Evolutionary conservation across 2,797 vertebrate genomes (phyloP).

Genomic region (Percopsis omiscomaycus): DNA sequence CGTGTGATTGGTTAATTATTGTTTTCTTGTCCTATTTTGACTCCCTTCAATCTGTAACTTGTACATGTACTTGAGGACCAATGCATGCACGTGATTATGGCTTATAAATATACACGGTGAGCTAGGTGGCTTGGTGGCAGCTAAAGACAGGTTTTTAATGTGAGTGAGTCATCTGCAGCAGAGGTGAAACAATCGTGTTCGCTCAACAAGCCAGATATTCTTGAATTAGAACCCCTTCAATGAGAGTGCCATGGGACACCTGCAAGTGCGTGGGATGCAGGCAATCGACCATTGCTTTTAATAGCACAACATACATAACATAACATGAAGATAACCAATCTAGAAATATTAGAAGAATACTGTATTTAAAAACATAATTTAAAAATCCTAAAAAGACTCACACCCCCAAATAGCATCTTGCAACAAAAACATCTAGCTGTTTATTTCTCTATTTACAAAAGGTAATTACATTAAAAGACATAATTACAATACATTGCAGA

Average conservation of each 20-base stretch:
- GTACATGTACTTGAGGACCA: constrained; percentile 4
- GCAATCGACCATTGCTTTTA: too few species aligned
- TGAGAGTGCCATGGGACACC: background rate
- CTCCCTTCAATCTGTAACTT: constrained; percentile 35
- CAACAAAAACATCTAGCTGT: too few species aligned
- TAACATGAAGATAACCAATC: too few species aligned
- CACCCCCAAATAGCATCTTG: too few species aligned
- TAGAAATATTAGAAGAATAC: too few species aligned
- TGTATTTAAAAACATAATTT: too few species aligned
- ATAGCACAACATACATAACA: too few species aligned
- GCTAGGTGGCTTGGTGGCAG: constrained; percentile 20
- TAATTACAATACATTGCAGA: too few species aligned
- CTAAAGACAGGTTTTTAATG: constrained; percentile 18
- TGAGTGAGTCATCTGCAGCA: constrained; percentile 27
- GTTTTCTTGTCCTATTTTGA: constrained; percentile 47
- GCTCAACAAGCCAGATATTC: constrained; percentile 53
- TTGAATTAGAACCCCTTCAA: constrained; percentile 34
- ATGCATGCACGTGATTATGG: constrained; percentile 20
- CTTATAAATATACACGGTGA: constrained; percentile 32
- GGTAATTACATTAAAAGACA: too few species aligned
- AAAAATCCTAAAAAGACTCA: too few species aligned
- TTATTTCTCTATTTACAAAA: too few species aligned
- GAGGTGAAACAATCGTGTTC: constrained; percentile 36
- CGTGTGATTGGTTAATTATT: constrained; percentile 42
- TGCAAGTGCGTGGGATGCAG: too few species aligned